Conservation (phyloP, 2,113 vertebrate genomes). For the Silurus glanis region DNA sequence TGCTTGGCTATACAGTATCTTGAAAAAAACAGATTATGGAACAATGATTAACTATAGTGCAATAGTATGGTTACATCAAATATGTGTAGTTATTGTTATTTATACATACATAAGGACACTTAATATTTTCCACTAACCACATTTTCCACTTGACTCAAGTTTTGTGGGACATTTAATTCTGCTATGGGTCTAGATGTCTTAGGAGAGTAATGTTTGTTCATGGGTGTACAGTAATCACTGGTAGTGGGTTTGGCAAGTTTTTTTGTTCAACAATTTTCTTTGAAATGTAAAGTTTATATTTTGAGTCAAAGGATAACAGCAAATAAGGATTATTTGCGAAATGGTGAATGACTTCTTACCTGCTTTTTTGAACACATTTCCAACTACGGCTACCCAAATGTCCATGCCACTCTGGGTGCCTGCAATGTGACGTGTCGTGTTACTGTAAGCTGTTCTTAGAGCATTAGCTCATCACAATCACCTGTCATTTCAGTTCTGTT, state of each 20-base stretch:
- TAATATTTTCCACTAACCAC: not conserved
- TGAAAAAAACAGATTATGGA: not conserved
- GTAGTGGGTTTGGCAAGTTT: not conserved
- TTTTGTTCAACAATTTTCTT: not conserved
- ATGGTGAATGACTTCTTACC: not conserved
- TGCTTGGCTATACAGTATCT: not conserved
- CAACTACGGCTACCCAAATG: not conserved
- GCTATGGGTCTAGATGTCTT: not conserved
- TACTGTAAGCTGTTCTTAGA: slow-evolving; percentile 29
- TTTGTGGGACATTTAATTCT: not conserved
- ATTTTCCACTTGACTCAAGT: not conserved
- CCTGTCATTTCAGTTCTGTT: slow-evolving; percentile 26
- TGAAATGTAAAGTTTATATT: not conserved
- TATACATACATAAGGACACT: not conserved
- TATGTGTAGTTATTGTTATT: not conserved
- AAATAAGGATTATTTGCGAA: not conserved
- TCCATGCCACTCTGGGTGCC: slow-evolving; percentile 1
- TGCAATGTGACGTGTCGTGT: not conserved
- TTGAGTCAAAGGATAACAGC: not conserved
- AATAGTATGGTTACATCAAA: not conserved
- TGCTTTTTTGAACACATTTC: slow-evolving; percentile 1
- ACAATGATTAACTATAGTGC: not conserved
- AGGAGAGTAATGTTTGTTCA: not conserved
- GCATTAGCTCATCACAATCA: slow-evolving; percentile 17
- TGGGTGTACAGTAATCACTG: not conserved